A percentile compares a stretch with the other conserved stretches of the same genome.
These are phyloP conservation scores for Heliconius ethilla DNA, from an alignment of 2,888 invertebrate species.

Conservation along the genomic window DNA sequence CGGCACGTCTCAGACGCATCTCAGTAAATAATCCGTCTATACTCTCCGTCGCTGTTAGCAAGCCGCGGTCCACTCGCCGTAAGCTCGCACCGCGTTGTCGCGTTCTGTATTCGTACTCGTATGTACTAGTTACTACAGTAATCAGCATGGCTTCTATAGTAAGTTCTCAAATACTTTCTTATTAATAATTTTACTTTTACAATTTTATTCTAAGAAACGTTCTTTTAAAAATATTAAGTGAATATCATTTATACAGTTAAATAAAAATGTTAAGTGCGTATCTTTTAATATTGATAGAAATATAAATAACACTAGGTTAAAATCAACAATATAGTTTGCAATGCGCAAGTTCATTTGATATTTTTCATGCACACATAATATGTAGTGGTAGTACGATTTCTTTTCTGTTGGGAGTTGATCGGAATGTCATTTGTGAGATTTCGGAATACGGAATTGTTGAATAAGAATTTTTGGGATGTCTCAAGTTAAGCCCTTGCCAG, in stretches of 20 bases:
- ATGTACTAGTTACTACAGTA: conserved; percentile 53
- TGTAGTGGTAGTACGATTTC: conserved; percentile 64
- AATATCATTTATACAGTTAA: conserved; percentile 55
- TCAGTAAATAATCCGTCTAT: conserved; percentile 77
- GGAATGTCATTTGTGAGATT: conserved; percentile 72
- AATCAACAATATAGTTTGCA: conserved; percentile 72
- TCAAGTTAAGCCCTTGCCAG: conserved; percentile 58
- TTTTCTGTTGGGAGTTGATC: conserved; percentile 75
- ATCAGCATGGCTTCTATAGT: conserved; percentile 76
- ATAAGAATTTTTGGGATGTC: conserved; percentile 57
- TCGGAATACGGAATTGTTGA: conserved; percentile 68
- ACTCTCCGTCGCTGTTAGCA: conserved; percentile 76
- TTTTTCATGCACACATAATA: conserved; percentile 75
- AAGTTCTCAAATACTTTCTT: conserved; percentile 72
- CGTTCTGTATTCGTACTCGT: conserved; percentile 70
- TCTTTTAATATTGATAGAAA: conserved; percentile 69
- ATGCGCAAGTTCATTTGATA: conserved; percentile 78
- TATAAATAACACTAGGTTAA: conserved; percentile 73
- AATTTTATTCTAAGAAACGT: conserved; percentile 69
- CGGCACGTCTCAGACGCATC: conserved; percentile 79
- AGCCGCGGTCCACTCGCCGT: conserved; percentile 59
- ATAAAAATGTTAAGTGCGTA: conserved; percentile 68
- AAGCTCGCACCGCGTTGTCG: conserved; percentile 66
- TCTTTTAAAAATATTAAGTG: conserved; percentile 66
- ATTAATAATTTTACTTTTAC: conserved; percentile 62